These are phyloP conservation scores for Orchesella cincta DNA, from an alignment of 1,140 invertebrate species.

Conservation along the genomic window DNA sequence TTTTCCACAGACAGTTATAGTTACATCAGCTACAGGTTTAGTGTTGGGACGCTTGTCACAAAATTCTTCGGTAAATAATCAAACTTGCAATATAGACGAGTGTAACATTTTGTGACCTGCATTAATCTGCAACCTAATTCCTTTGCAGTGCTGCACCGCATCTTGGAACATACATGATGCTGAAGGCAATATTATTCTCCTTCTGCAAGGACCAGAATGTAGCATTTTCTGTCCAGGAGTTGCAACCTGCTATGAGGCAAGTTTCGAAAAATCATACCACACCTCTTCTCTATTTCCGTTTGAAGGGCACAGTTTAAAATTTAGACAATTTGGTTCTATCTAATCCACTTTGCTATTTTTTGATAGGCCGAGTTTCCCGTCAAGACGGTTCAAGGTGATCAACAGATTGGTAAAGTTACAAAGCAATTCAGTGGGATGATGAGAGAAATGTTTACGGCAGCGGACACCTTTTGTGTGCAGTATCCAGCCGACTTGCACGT, in stretches of 20 bases:
- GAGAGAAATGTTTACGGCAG: not conserved
- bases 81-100: not conserved
- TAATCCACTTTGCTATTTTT: not conserved
- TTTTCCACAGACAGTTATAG: not conserved
- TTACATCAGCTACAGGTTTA: not conserved
- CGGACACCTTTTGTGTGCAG: not conserved
- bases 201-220: not conserved
- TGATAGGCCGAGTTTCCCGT: not conserved
- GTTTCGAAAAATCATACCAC: no score
- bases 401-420: not conserved
- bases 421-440: not conserved
- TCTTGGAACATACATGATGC: not conserved
- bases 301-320: not conserved
- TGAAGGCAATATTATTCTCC: not conserved
- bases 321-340: not conserved
- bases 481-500: not conserved
- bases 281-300: no score
- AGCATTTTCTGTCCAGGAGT: not conserved
- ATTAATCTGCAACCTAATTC: not conserved
- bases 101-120: not conserved
- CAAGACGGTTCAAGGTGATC: not conserved
- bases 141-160: not conserved
- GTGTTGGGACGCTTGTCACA: not conserved
- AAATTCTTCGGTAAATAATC: not conserved
- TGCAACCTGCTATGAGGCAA: not conserved